Base-by-base conservation (phyloP, 2,113 vertebrate genomes). In the Crocuta crocuta region DNA sequence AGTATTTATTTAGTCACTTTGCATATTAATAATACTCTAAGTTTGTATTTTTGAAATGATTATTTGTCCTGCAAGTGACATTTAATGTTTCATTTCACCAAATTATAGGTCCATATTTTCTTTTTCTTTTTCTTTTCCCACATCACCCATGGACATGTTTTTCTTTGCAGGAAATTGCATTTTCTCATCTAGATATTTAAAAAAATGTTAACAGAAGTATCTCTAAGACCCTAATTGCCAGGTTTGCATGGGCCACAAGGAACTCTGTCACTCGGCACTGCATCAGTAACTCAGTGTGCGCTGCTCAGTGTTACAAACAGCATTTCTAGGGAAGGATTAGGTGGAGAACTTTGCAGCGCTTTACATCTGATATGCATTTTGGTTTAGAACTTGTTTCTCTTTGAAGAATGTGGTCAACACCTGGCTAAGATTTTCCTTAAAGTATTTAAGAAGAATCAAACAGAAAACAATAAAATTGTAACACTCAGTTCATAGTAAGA, bases 131-230 rank as follows among this genome's bases (percentile, higher is more conserved):
- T 84, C 93, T 93, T 55, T 35, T 66, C 65, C 68, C 45, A 93
- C 39, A 82, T 89, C 76, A 92, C 50, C 45, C 45, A 26, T 35
- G 65, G 31, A 43, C 63, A 68, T 13, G 9, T 5, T 78, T 84
- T 5, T 78, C 80, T 98, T 84, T 87, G 43, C 83, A 96, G 78
- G 94, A 96, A 94, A 73, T 23, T 96, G 21, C 66, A 88, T 92
- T 96, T 92, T 87, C 70, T 96, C 13, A 86, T 92, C 55, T 55
- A 71, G 82, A 31, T 39, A n/a, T 70, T 39, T 39, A 39, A 84
- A 92, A 95, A 86, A 50, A 16, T 63, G 61, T 92, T 89, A 97
- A 82, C 82, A 39, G 53, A 94, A 89, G 61, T 96, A 92, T 76
- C 87, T 92, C 10, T 83, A 76, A 96, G 83, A 87, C 92, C 87